Evolutionary conservation across 2,888 invertebrate genomes (phyloP).

Genomic region (Thereva unica): DNA sequence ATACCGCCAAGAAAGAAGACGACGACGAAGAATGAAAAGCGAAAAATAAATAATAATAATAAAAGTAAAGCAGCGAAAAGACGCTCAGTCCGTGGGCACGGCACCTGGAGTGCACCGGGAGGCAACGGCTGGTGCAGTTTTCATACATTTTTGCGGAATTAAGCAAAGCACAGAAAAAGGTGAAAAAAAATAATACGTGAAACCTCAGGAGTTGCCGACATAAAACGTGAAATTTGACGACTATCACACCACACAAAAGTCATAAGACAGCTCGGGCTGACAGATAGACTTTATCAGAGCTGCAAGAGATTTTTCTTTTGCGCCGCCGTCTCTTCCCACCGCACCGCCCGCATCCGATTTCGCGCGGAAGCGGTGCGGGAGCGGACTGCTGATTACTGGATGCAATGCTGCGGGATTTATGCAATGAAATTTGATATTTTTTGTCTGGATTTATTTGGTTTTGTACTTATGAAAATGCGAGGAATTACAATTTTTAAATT

Average conservation of each 20-base stretch:
- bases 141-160: conserved; percentile 32
- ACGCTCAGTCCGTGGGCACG: not conserved
- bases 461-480: not conserved
- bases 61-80: not conserved
- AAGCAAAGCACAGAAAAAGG: not conserved
- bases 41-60: not conserved
- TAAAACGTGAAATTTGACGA: conserved; percentile 41
- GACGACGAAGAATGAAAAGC: conserved; percentile 16
- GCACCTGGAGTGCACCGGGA: not conserved
- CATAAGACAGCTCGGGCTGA: conserved; percentile 31
- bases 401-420: conserved; percentile 15
- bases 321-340: not conserved
- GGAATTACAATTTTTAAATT: no score
- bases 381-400: conserved; percentile 2
- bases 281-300: conserved; percentile 28
- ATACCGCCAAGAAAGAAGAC: conserved; percentile 9
- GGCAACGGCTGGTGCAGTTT: conserved; percentile 6
- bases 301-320: conserved; percentile 20
- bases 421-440: conserved; percentile 26
- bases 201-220: conserved; percentile 34
- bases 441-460: conserved; percentile 19
- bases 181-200: not conserved
- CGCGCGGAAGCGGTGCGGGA: no score
- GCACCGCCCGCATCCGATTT: not conserved
- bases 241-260: conserved; percentile 27